Evolutionary conservation across 1,140 invertebrate species (phyloP).

Genomic region (Lepidurus packardi): DNA sequence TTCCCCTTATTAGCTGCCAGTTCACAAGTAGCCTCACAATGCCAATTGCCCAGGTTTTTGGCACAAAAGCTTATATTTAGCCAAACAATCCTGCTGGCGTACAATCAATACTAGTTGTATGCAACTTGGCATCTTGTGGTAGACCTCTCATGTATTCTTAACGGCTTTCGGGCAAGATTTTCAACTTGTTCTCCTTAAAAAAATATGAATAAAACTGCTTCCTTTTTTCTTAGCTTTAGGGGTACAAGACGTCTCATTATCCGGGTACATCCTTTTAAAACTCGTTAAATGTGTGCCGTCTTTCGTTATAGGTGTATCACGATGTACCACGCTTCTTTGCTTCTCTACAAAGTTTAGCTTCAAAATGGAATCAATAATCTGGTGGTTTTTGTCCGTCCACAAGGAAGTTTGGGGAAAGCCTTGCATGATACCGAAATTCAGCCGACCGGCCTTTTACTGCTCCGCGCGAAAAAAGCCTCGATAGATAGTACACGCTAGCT

Average conservation of each 20-base stretch:
- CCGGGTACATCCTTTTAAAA: not conserved
- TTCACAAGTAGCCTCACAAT: not conserved
- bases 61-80: not conserved
- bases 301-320: not conserved
- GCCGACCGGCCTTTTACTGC: not conserved
- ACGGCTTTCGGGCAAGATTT: too few species aligned
- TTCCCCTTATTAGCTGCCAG: not conserved
- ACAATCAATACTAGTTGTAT: not conserved
- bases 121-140: not conserved
- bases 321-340: slow-evolving; percentile 7
- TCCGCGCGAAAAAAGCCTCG: not conserved
- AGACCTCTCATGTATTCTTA: not conserved
- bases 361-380: not conserved
- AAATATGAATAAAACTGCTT: too few species aligned
- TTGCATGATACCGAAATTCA: not conserved
- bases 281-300: not conserved
- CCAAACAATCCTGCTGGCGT: not conserved
- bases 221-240: not conserved
- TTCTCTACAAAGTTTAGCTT: not conserved
- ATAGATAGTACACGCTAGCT: not conserved
- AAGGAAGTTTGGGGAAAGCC: not conserved
- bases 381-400: not conserved
- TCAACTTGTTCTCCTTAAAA: too few species aligned
- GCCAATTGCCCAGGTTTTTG: slow-evolving; percentile 13
- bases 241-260: not conserved